Evolutionary conservation across 2,113 vertebrate genomes (phyloP), one percentile per base, ranked within the genome.

Genomic region (Monarcha castaneiventris): DNA sequence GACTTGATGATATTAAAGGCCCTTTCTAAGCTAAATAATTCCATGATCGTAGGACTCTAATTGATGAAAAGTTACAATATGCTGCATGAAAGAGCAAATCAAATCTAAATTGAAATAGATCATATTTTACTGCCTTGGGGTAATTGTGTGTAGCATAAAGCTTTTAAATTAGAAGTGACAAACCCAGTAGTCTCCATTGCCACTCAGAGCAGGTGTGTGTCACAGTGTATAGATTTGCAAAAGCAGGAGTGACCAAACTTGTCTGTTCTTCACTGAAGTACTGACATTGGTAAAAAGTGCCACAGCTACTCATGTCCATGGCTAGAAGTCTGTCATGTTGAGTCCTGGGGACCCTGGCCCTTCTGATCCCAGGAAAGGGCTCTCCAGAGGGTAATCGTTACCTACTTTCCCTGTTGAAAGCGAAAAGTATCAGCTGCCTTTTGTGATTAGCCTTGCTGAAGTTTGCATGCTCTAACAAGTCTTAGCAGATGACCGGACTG

Each of bases 101-200:
- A 62, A 86, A 74, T 77, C 54, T 77, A 69, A 90, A 90, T 66
- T 90, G 55, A n/a, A n/a, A n/a, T n/a, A n/a, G n/a, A 87, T 85
- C 22, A 43, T 48, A 10, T 96, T 94, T 91, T 93, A 73, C 56
- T 86, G 83, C 76, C 27, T 93, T 86, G 61, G 33, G 43, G 19
- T 90, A 92, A 95, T 63, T 90, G 43, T 55, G 35, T 10, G 1
- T 89, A 84, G 43, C 59, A 4, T 55, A 46, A n/a, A 88, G 71
- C 49, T 51, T 83, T 80, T 49, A 90, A 92, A 86, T 86, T 51
- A 74, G 10, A 80, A 58, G 46, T 86, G 88, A 62, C 75, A 92
- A 80, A 93, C 29, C 8, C 26, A 27, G 75, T 74, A 58, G 75
- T 84, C 35, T 69, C 41, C 9, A 2, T 61, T 87, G 76, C 55